Percentiles rank a stretch among this genome's conserved stretches.
Evolutionary conservation across 2,113 vertebrate genomes (phyloP).

Genomic region (Panurus biarmicus): DNA sequence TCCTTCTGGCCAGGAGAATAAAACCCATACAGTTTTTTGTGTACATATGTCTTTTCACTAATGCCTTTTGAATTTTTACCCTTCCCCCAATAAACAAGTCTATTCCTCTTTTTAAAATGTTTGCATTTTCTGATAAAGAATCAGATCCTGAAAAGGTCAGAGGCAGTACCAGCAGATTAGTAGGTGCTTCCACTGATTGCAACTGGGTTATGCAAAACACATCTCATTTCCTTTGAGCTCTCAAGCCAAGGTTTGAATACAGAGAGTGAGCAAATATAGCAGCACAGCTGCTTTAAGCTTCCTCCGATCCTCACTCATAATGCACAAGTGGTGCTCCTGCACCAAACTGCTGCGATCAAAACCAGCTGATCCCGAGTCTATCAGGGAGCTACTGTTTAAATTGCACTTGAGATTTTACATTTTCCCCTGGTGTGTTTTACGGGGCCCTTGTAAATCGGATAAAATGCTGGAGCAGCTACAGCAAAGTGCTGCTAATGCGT

Average conservation of each 20-base stretch:
- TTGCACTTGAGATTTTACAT: conserved; percentile 1
- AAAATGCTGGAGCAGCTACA: background rate
- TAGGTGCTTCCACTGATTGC: conserved; percentile 56
- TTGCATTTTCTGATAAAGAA: conserved; percentile 17
- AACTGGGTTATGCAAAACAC: conserved; percentile 53
- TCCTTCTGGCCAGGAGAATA: background rate
- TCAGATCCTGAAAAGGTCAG: conserved; percentile 31
- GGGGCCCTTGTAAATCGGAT: background rate
- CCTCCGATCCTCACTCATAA: background rate
- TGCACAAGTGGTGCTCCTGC: conserved; percentile 40
- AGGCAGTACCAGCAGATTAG: conserved; percentile 2
- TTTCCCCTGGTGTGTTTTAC: background rate
- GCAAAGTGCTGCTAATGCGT: background rate
- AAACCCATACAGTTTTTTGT: background rate
- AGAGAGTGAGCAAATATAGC: conserved; percentile 51
- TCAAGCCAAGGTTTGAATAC: conserved; percentile 55
- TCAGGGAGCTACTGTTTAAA: background rate
- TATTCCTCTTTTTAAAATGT: background rate
- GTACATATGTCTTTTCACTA: background rate
- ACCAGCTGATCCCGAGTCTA: conserved; percentile 35
- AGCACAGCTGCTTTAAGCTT: conserved; percentile 51
- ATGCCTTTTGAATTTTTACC: background rate
- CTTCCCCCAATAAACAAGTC: background rate
- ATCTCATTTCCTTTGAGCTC: conserved; percentile 53
- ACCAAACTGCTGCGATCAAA: conserved; percentile 3